phyloP scores from a whole-genome alignment of 2,888 invertebrate species.

The Plagodis pulveraria region DNA sequence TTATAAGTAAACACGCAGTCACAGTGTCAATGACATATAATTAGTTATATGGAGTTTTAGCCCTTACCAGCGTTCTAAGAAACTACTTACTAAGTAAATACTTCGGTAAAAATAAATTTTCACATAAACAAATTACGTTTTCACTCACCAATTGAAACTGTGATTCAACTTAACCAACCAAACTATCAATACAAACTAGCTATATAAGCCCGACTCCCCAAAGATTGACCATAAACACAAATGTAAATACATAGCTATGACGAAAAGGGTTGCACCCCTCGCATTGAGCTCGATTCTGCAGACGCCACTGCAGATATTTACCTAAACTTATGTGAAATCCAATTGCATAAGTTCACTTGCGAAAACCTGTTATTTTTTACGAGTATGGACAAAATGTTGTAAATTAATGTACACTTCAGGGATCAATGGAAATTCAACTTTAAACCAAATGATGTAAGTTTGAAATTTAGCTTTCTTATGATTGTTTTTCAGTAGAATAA shows the following conservation, averaged over 20 bases:
- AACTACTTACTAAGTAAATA: too few relatives aligned
- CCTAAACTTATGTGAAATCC: slow-evolving; percentile 35
- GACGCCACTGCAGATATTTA: slow-evolving; percentile 61
- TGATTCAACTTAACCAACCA: slow-evolving; percentile 19
- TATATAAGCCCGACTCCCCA: slow-evolving; percentile 39
- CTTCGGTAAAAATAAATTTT: background rate
- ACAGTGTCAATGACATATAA: too few relatives aligned
- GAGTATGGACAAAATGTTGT: slow-evolving; percentile 23
- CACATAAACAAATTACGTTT: background rate
- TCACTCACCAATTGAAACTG: slow-evolving; percentile 2
- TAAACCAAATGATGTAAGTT: slow-evolving; percentile 4
- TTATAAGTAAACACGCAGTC: too few relatives aligned
- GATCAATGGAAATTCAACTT: slow-evolving; percentile 9
- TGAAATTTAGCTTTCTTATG: background rate
- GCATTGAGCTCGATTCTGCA: slow-evolving; percentile 69
- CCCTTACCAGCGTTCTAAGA: too few relatives aligned
- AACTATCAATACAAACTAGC: slow-evolving; percentile 19
- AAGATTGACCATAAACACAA: slow-evolving; percentile 19
- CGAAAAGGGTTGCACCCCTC: slow-evolving; percentile 69
- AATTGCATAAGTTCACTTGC: slow-evolving; percentile 30
- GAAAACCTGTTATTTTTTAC: slow-evolving; percentile 34
- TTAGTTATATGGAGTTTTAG: too few relatives aligned
- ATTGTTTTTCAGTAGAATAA: background rate
- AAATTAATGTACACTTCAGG: slow-evolving; percentile 10
- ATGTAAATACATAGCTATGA: slow-evolving; percentile 39